A percentile compares a stretch with the other conserved stretches of the same genome.
phyloP scores from a whole-genome alignment of 2,113 vertebrate genomes.

The Tachycineta bicolor region DNA sequence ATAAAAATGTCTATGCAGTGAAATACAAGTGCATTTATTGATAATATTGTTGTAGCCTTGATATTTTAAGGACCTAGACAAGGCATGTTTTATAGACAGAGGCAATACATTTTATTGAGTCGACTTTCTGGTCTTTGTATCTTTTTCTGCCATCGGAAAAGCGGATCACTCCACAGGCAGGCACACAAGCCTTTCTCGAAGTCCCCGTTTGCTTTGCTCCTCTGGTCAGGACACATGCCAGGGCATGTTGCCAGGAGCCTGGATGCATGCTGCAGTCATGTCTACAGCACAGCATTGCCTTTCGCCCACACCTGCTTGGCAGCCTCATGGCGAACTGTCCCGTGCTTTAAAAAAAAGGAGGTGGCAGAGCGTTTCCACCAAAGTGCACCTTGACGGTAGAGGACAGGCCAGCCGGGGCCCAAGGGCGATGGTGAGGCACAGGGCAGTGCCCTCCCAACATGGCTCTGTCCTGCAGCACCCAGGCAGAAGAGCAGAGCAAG shows the following conservation, averaged over 20 bases:
- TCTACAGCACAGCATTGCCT: neutral
- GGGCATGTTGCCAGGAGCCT: neutral
- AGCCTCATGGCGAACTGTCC: neutral
- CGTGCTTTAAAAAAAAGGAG: neutral
- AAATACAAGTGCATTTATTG: neutral
- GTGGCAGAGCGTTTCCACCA: neutral
- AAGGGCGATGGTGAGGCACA: fast-evolving
- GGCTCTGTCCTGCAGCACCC: neutral
- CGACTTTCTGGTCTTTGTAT: neutral
- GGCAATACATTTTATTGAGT: neutral
- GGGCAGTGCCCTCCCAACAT: neutral
- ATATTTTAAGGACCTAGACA: neutral
- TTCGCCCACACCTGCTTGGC: neutral
- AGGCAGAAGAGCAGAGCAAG: neutral
- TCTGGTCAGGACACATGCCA: neutral
- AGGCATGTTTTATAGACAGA: neutral
- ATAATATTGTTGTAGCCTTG: neutral
- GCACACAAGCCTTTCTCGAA: neutral
- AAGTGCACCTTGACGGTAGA: neutral
- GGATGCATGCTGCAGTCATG: fast-evolving
- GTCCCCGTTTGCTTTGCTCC: neutral
- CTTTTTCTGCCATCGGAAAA: neutral
- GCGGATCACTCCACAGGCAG: neutral
- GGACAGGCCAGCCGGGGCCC: neutral
- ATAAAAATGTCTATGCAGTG: neutral